Evolutionary conservation across 2,113 vertebrate species (phyloP), one percentile per base, ranked within the genome.

Genomic region (Centrocercus urophasianus): DNA sequence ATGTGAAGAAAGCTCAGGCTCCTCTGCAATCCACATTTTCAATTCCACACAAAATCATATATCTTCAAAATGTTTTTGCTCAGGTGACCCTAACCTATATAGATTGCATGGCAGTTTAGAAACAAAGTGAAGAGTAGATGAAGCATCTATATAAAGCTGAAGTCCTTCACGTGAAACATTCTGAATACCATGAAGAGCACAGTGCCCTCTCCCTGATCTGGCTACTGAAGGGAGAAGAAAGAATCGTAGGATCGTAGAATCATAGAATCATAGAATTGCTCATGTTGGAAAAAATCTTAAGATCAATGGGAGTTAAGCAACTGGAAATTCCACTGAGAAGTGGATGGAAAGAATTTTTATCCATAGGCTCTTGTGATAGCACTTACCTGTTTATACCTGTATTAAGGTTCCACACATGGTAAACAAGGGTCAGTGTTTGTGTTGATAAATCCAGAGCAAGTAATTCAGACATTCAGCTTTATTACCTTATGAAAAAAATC

Each of bases 1-100:
- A 47, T 2, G 0, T 1, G 4, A 4, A 0, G 2, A 73, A 79
- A 32, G 16, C 32, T 86, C 30, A 13, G 0, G 38, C 25, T 34
- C 21, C 69, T 90, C 66, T 73, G 4, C 27, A 69, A 7, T 67
- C 32, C 15, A 57, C 8, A 30, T 78, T 78, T 92, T 42, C 66
- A 86, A 80, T 25, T 20, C 69, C 42, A 47, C 2, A 18, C 10
- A 61, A 70, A 73, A 14, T 34, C 65, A 8, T 16, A 73, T 73
- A 76, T 11, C 7, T 79, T 83, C 48, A 60, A 16, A 70, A 50
- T 64, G 28, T 24, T 75, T 61, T 87, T 65, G n/a, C 3, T 81
- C 77, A 52, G 86, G 24, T 22, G 63, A 5, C 24, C 28, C 34
- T 60, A 59, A 56, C 8, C 60, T 86, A 19, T 11, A 11, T 38